Evolutionary conservation across 2,888 invertebrate genomes (phyloP).

Genomic region (Apamea epomidion): DNA sequence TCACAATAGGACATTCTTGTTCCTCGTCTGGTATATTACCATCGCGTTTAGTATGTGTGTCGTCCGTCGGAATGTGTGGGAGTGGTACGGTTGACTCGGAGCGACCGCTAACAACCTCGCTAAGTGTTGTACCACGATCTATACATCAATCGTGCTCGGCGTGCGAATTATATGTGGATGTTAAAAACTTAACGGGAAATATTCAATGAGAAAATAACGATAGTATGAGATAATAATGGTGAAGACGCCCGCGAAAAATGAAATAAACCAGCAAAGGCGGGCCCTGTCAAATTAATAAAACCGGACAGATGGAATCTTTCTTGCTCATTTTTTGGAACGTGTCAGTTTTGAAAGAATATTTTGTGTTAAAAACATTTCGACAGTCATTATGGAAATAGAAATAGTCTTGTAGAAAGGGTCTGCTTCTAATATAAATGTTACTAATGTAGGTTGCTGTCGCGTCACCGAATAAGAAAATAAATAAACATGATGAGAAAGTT

Average conservation of each 20-base stretch:
- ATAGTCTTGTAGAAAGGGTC: neutral
- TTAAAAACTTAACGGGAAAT: constrained; percentile 25
- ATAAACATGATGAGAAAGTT: constrained; percentile 40
- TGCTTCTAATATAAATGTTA: neutral
- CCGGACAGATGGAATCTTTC: no score
- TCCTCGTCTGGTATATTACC: constrained; percentile 46
- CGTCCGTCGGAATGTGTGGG: constrained; percentile 82
- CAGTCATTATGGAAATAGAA: neutral
- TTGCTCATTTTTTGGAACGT: neutral
- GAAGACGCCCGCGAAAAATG: neutral
- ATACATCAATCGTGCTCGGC: constrained; percentile 27
- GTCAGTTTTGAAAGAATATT: neutral
- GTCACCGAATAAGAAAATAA: neutral
- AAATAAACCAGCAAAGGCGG: neutral
- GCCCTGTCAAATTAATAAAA: neutral
- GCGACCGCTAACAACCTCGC: constrained; percentile 57
- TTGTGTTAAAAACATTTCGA: neutral
- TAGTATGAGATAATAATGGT: neutral
- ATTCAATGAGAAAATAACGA: neutral
- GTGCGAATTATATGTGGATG: constrained; percentile 42
- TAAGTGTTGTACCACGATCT: constrained; percentile 58
- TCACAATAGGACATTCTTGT: constrained; percentile 26
- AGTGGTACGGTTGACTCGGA: constrained; percentile 70
- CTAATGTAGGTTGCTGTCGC: no score
- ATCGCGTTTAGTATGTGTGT: constrained; percentile 74